A percentile compares a stretch with the other conserved stretches of the same genome.
Evolutionary conservation across 2,888 invertebrate species (phyloP).

Genomic region (Erynnis tages): DNA sequence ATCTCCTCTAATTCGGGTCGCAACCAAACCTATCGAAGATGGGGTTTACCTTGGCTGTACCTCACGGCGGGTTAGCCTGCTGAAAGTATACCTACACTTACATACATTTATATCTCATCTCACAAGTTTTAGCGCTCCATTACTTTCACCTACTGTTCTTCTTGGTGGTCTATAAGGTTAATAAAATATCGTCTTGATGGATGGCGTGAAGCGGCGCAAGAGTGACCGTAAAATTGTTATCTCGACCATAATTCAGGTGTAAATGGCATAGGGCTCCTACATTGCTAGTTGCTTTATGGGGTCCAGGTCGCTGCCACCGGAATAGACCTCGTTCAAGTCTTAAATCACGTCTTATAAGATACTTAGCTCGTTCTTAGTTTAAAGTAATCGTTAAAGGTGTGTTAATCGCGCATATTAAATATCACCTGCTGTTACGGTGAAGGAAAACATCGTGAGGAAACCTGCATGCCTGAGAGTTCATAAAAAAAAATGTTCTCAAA

Average conservation of each 20-base stretch:
- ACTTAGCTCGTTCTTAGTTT: background rate
- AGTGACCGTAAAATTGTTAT: conserved; percentile 47
- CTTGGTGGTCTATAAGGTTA: conserved; percentile 34
- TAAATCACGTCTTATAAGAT: background rate
- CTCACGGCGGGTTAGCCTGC: too few species aligned
- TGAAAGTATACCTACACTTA: too few species aligned
- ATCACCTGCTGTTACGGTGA: too few species aligned
- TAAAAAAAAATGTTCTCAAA: too few species aligned
- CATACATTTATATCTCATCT: too few species aligned
- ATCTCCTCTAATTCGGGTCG: too few species aligned
- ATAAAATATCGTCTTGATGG: conserved; percentile 34
- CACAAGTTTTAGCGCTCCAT: background rate
- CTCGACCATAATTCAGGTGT: conserved; percentile 44
- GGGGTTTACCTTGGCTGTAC: too few species aligned
- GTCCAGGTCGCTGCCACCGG: conserved; percentile 8
- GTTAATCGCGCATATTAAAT: too few species aligned
- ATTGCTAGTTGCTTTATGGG: conserved; percentile 36
- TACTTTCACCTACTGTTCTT: conserved; percentile 18
- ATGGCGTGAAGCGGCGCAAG: conserved; percentile 31
- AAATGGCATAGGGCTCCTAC: conserved; percentile 44
- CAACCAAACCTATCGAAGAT: too few species aligned
- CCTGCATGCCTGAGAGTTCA: too few species aligned
- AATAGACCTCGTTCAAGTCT: background rate
- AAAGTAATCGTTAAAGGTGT: too few species aligned
- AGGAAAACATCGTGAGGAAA: too few species aligned